phyloP scores from a whole-genome alignment of 2,797 vertebrate species.

The Nannoperca obscura region DNA sequence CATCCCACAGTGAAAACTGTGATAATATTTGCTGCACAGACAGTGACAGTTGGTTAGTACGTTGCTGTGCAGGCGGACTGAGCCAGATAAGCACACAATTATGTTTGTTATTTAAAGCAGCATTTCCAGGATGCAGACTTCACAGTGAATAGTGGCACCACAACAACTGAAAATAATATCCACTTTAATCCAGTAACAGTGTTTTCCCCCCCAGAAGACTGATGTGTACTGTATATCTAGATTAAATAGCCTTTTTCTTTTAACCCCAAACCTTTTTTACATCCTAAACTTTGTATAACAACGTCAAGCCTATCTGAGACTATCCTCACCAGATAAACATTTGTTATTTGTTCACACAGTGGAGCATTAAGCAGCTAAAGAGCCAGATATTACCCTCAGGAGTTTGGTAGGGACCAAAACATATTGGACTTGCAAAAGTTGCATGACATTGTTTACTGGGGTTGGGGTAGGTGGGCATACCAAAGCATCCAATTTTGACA shows the following conservation, averaged over 20 bases:
- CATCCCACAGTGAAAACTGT: conserved; percentile 40
- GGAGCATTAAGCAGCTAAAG: not conserved
- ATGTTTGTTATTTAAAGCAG: conserved; percentile 5
- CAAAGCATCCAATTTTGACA: not conserved
- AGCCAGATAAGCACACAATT: conserved; percentile 43
- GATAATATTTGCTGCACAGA: conserved; percentile 63
- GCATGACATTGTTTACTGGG: not conserved
- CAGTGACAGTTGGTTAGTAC: conserved; percentile 44
- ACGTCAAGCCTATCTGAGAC: not conserved
- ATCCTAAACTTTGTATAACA: not conserved
- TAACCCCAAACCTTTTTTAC: not conserved
- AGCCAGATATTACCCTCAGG: not conserved
- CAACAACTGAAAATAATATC: conserved; percentile 9
- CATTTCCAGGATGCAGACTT: conserved; percentile 24
- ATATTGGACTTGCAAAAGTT: not conserved
- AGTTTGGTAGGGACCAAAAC: not conserved
- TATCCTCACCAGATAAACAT: not conserved
- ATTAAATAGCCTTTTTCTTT: not conserved
- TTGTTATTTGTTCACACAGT: not conserved
- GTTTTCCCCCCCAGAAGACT: not conserved
- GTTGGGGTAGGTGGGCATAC: not conserved
- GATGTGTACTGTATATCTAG: not conserved
- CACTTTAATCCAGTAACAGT: not conserved
- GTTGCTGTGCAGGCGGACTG: conserved; percentile 24
- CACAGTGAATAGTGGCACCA: not conserved